Percentiles rank a stretch among this genome's conserved stretches.
These are phyloP conservation scores for Percina caprodes DNA, from an alignment of 2,113 vertebrate genomes.

Conservation along the genomic window DNA sequence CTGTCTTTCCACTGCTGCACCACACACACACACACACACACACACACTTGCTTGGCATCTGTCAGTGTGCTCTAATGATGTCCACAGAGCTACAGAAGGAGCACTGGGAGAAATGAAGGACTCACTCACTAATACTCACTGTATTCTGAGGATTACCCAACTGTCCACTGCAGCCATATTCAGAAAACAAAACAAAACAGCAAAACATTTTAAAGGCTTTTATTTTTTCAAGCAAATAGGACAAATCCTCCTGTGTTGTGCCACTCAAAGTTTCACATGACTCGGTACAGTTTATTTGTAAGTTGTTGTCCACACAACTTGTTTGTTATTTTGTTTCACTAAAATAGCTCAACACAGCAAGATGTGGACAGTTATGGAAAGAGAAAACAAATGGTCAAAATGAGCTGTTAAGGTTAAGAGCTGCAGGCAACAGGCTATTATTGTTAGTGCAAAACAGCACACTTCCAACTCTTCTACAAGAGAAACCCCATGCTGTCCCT, in stretches of 20 bases:
- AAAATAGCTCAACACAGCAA: neutral
- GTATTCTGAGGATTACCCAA: conserved; percentile 23
- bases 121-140: conserved; percentile 21
- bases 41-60: neutral
- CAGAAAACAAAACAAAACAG: conserved; percentile 27
- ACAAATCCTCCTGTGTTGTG: neutral
- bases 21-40: neutral
- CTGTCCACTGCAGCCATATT: neutral
- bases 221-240: neutral
- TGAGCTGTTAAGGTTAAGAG: neutral
- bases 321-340: neutral
- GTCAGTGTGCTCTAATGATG: conserved; percentile 45
- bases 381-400: neutral
- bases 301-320: neutral
- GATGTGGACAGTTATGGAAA: neutral
- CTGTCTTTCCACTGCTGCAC: neutral
- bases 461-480: neutral
- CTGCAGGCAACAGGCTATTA: neutral
- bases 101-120: conserved; percentile 2
- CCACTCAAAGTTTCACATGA: neutral
- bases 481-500: neutral
- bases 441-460: neutral
- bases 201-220: neutral
- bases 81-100: conserved; percentile 35
- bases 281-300: neutral